Base-by-base conservation (phyloP, 2,113 vertebrate species). In the Nicator chloris region DNA sequence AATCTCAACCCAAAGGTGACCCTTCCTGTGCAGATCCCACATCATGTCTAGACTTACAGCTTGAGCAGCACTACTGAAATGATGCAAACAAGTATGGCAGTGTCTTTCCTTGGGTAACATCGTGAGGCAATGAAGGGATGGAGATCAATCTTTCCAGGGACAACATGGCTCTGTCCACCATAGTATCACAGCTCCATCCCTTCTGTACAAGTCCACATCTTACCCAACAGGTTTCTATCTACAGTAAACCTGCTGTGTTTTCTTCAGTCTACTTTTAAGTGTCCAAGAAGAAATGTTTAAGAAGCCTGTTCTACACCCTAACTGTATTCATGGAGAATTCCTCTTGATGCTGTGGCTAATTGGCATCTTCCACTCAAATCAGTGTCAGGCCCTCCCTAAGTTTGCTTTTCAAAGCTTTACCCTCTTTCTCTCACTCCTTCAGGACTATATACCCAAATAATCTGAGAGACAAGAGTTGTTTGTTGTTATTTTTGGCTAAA, bases 401-500 rank as follows among this genome's bases (percentile, higher is more conserved):
- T 66, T 20, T n/a, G 19, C 12, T 82, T 42, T 59, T 49, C 53
- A 90, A 59, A 82, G 42, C 20, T 70, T 50, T n/a, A 5, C 13
- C 23, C 42, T 24, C 57, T 44, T 81, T 35, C 44, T 40, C 31
- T 76, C 30, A 26, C 26, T 63, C 14, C 63, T 75, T 86, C 28
- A 71, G 47, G 18, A 42, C 15, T 50, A 15, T 1, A 49, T 3
- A 63, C 12, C 4, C 42, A 45, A 72, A 45, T 23, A 66, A 63
- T 42, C 12, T 23, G n/a, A 87, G 37, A 56, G 8, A 61, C 6
- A 18, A 11, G 15, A 23, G 59, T 12, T 0, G 0, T 20, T 57
- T 44, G 13, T 6, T 49, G 10, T 23, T 66, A 49, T n/a, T 73
- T 95, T 63, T 81, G 56, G 9, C 11, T 33, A n/a, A 78, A 44